Evolutionary conservation across 2,113 vertebrate genomes (phyloP).

Genomic region (Corythornis cristatus): DNA sequence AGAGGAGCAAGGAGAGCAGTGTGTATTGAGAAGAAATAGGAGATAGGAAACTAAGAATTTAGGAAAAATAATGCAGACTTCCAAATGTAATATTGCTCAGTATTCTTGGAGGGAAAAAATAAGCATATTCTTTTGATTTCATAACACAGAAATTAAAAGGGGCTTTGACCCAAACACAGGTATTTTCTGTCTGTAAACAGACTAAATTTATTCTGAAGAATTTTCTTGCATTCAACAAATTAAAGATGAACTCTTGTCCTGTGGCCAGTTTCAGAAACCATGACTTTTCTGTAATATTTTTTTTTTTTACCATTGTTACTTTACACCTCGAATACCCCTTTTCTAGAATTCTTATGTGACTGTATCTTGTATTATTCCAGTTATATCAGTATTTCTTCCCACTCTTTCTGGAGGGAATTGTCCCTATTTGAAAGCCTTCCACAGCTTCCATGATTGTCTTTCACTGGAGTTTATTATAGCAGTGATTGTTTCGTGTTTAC

Average conservation of each 20-base stretch:
- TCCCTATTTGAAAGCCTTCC: not conserved
- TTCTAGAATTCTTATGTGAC: not conserved
- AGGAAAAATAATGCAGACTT: not conserved
- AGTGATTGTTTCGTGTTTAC: not conserved
- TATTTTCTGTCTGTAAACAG: not conserved
- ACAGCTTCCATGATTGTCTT: not conserved
- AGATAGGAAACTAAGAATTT: not conserved
- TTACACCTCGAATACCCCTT: not conserved
- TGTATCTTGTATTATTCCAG: not conserved
- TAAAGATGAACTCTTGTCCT: not conserved
- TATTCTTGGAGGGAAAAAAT: not conserved
- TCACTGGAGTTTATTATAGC: not conserved
- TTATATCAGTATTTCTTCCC: not conserved
- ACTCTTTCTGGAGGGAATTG: not conserved
- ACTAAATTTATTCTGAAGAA: not conserved
- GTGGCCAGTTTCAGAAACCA: not conserved
- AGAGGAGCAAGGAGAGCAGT: not conserved
- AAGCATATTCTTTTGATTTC: fast-evolving
- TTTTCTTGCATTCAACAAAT: not conserved
- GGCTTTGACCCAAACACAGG: fast-evolving
- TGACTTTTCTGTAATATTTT: not conserved
- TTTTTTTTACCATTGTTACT: not conserved
- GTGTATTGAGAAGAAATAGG: not conserved
- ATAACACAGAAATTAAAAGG: not conserved
- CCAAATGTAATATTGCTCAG: not conserved